Evolutionary conservation across 2,113 vertebrate genomes (phyloP).

Genomic region (Polyodon spathula): DNA sequence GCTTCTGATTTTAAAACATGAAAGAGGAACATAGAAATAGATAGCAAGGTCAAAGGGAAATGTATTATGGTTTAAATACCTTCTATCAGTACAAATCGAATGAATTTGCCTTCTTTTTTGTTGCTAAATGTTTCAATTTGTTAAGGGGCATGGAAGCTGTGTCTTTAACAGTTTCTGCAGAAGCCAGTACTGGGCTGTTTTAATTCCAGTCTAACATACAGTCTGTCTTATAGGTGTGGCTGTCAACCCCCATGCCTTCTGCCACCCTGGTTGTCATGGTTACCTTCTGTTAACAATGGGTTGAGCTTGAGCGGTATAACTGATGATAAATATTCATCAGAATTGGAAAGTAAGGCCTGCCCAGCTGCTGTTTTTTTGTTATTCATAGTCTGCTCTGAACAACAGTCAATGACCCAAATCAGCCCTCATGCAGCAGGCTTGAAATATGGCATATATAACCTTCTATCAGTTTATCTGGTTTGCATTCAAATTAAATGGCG

Average conservation of each 20-base stretch:
- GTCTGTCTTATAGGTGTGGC: slow-evolving; percentile 36
- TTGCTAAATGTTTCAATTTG: slow-evolving; percentile 1
- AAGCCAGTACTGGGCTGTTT: not conserved
- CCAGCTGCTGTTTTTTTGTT: slow-evolving; percentile 12
- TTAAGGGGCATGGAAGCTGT: not conserved
- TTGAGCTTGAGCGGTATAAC: slow-evolving; percentile 13
- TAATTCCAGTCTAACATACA: slow-evolving; percentile 20
- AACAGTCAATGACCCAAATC: slow-evolving; percentile 19
- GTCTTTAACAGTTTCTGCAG: slow-evolving; percentile 13
- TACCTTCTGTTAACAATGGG: slow-evolving; percentile 33
- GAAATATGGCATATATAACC: not conserved
- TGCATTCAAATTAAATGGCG: not conserved
- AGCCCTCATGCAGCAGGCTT: slow-evolving; percentile 5
- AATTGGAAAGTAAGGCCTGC: slow-evolving; percentile 7
- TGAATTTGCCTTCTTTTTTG: not conserved
- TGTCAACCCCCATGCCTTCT: slow-evolving; percentile 39
- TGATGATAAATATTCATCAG: slow-evolving; percentile 20
- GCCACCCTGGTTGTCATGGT: slow-evolving; percentile 25
- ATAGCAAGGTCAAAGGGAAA: too few species aligned
- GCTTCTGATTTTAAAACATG: too few species aligned
- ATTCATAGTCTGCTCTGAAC: slow-evolving; percentile 14
- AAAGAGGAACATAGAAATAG: too few species aligned
- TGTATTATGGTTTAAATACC: too few species aligned
- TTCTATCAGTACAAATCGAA: too few species aligned
- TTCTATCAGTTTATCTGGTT: not conserved